Base-by-base conservation (phyloP, 2,113 vertebrate genomes). In the Istiophorus platypterus region DNA sequence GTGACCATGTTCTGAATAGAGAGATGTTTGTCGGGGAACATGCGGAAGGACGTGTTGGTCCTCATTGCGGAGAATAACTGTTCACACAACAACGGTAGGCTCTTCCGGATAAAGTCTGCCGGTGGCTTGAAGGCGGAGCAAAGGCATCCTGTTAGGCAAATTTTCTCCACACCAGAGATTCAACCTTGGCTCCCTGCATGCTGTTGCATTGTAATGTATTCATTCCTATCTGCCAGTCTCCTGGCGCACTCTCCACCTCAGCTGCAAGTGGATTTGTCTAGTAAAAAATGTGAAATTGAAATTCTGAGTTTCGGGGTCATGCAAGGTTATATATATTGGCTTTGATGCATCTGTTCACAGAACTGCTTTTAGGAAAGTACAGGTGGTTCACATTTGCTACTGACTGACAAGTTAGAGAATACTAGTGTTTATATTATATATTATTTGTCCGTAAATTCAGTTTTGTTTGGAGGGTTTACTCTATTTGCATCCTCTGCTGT, bases 201-300 rank as follows among this genome's bases (percentile, higher is more conserved):
- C 37, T 42, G 72, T 52, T 80, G 63, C 81, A 56, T 67, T 75
- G 63, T 80, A 85, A 90, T 82, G 61, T 64, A 90, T 85, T 80
- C 76, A 82, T 11, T 59, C 59, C 34, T 86, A 58, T 76, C 68
- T 86, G 51, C 49, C 45, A 59, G 52, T 80, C 72, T 72, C 24
- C 76, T 69, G 81, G 72, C 49, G 10, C 63, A 27, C 76, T 61
- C 63, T 58, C 59, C 56, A 70, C 70, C 42, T 14, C 1, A 15
- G 39, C 76, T 67, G 65, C 69, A 87, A 87, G 85, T 78, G 52
- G 34, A 86, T 85, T 85, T 80, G 42, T 70, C 24, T 70, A 10
- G 65, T 80, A 71, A 80, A 76, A 80, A 72, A n/a, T 22, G 9
- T 24, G 39, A 72, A 88, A 79, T 78, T 70, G 49, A 81, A 69